Evolutionary conservation across 2,113 vertebrate species (phyloP).

Genomic region (Tragelaphus scriptus): DNA sequence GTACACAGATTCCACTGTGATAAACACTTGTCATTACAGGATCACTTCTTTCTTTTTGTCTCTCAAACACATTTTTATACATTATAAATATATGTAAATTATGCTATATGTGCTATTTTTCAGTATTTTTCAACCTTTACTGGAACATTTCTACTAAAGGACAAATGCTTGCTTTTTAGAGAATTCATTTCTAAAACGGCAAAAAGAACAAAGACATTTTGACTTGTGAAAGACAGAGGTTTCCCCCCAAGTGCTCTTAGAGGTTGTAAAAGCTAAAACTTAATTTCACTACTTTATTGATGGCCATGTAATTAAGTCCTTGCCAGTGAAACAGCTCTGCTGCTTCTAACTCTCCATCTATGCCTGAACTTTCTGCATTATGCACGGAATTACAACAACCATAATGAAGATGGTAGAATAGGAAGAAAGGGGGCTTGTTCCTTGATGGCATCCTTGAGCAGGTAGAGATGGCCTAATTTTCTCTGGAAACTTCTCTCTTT

Average conservation of each 20-base stretch:
- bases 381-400: neutral
- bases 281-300: neutral
- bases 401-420: neutral
- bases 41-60: neutral
- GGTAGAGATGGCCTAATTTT: neutral
- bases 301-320: neutral
- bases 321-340: neutral
- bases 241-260: neutral
- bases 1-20: neutral
- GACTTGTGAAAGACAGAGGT: neutral
- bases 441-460: neutral
- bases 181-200: neutral
- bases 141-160: neutral
- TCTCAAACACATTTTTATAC: neutral
- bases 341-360: accelerated
- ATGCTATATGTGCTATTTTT: neutral
- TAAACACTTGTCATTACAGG: neutral
- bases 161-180: neutral
- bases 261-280: neutral
- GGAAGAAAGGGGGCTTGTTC: neutral
- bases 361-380: neutral
- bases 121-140: neutral
- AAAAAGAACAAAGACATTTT: neutral
- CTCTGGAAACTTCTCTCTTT: neutral
- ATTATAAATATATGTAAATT: neutral